These are phyloP conservation scores for Hoplias malabaricus DNA, from an alignment of 2,113 vertebrate genomes.

Conservation along the genomic window DNA sequence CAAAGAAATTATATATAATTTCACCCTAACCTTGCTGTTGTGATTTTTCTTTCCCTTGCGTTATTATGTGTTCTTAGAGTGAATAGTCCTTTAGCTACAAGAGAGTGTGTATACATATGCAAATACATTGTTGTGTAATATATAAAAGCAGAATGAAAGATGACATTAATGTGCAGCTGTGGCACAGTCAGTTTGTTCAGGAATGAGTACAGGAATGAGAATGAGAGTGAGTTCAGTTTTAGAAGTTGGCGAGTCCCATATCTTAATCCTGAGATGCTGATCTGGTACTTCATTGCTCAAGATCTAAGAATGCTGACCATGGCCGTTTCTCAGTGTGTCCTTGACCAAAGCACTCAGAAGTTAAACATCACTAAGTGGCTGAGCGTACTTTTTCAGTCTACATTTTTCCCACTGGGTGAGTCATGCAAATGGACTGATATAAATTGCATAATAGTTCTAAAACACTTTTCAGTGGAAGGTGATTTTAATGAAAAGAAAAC, in stretches of 20 bases:
- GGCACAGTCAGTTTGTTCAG: background rate
- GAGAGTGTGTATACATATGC: background rate
- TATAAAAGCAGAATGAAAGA: background rate
- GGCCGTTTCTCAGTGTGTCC: too few relatives aligned
- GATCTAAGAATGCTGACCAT: too few relatives aligned
- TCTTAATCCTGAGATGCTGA: background rate
- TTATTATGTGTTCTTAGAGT: background rate
- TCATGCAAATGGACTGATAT: too few relatives aligned
- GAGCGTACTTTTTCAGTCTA: too few relatives aligned
- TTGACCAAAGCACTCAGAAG: too few relatives aligned
- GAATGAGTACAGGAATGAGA: background rate
- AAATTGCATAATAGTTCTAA: too few relatives aligned
- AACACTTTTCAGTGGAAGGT: too few relatives aligned
- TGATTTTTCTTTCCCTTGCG: constrained; percentile 8
- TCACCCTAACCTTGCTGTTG: constrained; percentile 17
- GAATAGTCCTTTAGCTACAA: background rate
- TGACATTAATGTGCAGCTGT: background rate
- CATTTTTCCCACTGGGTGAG: too few relatives aligned
- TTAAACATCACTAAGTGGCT: too few relatives aligned
- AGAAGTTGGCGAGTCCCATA: background rate
- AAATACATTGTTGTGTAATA: background rate
- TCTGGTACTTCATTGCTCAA: too few relatives aligned
- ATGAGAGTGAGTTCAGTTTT: too few relatives aligned
- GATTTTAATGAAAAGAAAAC: too few relatives aligned
- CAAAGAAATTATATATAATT: constrained; percentile 29